phyloP scores from a whole-genome alignment of 2,113 vertebrate species.

The Reinhardtius hippoglossoides region DNA sequence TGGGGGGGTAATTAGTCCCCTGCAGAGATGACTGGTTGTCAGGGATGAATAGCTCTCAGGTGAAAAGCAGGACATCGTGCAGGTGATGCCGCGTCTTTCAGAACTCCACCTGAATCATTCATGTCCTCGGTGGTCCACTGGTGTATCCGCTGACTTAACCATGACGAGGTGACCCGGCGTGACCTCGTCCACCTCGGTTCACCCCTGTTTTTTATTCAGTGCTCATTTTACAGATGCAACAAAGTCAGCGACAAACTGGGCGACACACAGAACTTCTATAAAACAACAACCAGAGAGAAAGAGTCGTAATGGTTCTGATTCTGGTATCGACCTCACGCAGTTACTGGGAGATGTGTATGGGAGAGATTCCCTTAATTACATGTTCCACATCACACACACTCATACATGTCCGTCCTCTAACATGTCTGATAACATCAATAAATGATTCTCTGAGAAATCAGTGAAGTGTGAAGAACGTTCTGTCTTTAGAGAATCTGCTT shows the following conservation, averaged over 20 bases:
- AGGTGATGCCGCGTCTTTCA: slow-evolving; percentile 48
- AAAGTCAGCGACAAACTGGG: not conserved
- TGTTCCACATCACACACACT: no score
- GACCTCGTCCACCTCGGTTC: not conserved
- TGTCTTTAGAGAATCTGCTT: no score
- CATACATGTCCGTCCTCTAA: no score
- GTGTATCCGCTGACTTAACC: slow-evolving; percentile 33
- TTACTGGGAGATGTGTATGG: no score
- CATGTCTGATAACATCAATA: no score
- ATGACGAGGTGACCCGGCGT: slow-evolving; percentile 24
- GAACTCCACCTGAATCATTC: slow-evolving; percentile 69
- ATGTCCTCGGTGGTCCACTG: slow-evolving; percentile 58
- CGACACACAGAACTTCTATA: no score
- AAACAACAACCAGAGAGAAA: no score
- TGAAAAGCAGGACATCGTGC: slow-evolving; percentile 61
- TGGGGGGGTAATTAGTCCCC: slow-evolving; percentile 67
- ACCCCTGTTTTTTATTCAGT: not conserved
- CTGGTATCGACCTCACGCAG: no score
- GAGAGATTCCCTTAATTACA: no score
- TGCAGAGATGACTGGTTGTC: slow-evolving; percentile 60
- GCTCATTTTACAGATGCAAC: not conserved
- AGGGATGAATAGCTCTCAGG: slow-evolving; percentile 63
- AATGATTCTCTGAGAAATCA: no score
- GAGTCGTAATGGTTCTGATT: no score
- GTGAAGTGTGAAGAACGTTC: no score